A percentile compares a stretch with the other conserved stretches of the same genome.
phyloP scores from a whole-genome alignment of 2,113 vertebrate genomes.

The Phalacrocorax pelagicus region DNA sequence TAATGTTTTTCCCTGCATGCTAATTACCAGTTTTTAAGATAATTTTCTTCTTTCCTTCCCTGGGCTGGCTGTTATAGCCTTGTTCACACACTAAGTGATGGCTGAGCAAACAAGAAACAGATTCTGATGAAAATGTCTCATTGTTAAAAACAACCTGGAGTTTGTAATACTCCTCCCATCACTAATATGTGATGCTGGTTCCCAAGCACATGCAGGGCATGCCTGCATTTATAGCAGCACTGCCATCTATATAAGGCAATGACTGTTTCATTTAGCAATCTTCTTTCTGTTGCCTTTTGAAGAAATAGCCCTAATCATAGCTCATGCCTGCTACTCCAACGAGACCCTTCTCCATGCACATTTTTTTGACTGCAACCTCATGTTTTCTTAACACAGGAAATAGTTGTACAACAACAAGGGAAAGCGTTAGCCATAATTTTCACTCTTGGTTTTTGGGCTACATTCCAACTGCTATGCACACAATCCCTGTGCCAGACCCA shows the following conservation, averaged over 20 bases:
- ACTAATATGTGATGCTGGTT: neutral
- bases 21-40: neutral
- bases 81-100: neutral
- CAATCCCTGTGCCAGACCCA: neutral
- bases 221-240: neutral
- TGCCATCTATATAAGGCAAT: neutral
- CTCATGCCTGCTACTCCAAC: neutral
- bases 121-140: neutral
- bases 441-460: neutral
- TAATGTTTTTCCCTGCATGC: neutral
- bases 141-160: neutral
- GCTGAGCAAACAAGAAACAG: neutral
- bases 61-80: neutral
- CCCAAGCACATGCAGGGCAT: neutral
- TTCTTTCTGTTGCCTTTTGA: neutral
- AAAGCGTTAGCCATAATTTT: neutral
- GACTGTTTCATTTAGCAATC: neutral
- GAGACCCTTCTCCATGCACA: neutral
- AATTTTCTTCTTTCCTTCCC: neutral
- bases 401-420: neutral
- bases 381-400: neutral
- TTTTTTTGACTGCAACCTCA: accelerated
- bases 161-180: neutral
- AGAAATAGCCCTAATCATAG: accelerated
- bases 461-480: neutral